Conservation (phyloP, 2,113 vertebrate genomes). For the Tringa solitaria region DNA sequence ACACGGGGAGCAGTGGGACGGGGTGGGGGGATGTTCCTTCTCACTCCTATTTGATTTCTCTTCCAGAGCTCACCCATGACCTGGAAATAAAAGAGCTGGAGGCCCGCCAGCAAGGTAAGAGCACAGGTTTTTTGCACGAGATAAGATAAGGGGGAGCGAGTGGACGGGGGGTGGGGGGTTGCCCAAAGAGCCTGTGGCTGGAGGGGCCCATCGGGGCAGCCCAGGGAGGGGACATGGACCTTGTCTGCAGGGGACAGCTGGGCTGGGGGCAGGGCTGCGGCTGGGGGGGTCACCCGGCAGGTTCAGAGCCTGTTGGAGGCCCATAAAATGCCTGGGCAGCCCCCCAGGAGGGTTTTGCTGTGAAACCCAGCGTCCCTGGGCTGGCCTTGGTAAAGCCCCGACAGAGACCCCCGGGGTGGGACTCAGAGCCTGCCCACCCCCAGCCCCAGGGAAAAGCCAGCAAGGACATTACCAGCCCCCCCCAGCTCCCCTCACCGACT, state of each 20-base stretch:
- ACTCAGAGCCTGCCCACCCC: background rate
- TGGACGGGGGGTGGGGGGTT: too few species aligned
- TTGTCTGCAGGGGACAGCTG: background rate
- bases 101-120: slow-evolving; percentile 77
- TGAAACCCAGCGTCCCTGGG: background rate
- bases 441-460: background rate
- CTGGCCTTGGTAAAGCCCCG: background rate
- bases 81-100: slow-evolving; percentile 77
- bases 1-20: rapidly evolving
- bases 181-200: rapidly evolving
- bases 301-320: background rate
- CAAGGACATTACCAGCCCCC: background rate
- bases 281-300: background rate
- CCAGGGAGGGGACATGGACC: background rate
- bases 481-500: rapidly evolving
- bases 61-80: slow-evolving; percentile 77
- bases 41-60: slow-evolving; percentile 2
- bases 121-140: background rate
- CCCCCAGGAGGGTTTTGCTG: background rate
- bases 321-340: background rate
- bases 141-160: background rate
- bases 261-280: background rate
- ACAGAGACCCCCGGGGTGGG: background rate
- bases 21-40: background rate
- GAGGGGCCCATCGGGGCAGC: background rate